Evolutionary conservation across 1,140 invertebrate genomes (phyloP).

Genomic region (Drosophila paulistorum): DNA sequence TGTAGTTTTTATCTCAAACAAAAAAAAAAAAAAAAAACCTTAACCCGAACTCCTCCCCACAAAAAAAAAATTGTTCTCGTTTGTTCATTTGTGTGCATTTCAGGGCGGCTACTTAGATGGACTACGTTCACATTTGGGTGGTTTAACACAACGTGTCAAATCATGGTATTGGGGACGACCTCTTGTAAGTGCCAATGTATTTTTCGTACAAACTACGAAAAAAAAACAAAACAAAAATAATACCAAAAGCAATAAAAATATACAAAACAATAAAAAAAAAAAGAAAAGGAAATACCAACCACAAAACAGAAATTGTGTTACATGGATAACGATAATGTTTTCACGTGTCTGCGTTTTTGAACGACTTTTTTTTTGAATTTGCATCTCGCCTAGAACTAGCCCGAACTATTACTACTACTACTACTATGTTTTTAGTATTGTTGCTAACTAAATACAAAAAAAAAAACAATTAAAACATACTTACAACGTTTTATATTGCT

Average conservation of each 20-base stretch:
- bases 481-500: not conserved
- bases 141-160: constrained; percentile 96
- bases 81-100: constrained; percentile 83
- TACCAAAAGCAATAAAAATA: constrained; percentile 30
- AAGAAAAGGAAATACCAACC: constrained; percentile 51
- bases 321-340: constrained; percentile 41
- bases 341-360: constrained; percentile 49
- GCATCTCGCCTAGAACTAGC: constrained; percentile 44
- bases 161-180: constrained; percentile 97
- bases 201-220: constrained; percentile 69
- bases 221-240: constrained; percentile 33
- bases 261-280: constrained; percentile 20
- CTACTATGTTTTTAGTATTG: constrained; percentile 53
- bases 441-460: constrained; percentile 32
- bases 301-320: constrained; percentile 70
- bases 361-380: constrained; percentile 51
- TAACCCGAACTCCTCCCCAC: constrained; percentile 60
- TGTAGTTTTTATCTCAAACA: constrained; percentile 22
- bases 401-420: constrained; percentile 25
- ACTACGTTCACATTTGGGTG: constrained; percentile 94
- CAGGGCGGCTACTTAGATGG: constrained; percentile 95
- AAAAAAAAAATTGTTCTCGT: constrained; percentile 68
- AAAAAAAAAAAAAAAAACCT: constrained; percentile 6
- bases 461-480: not conserved
- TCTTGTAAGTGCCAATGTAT: constrained; percentile 91